Conservation (phyloP, 2,113 vertebrate species). For the Tyrannus savana region DNA sequence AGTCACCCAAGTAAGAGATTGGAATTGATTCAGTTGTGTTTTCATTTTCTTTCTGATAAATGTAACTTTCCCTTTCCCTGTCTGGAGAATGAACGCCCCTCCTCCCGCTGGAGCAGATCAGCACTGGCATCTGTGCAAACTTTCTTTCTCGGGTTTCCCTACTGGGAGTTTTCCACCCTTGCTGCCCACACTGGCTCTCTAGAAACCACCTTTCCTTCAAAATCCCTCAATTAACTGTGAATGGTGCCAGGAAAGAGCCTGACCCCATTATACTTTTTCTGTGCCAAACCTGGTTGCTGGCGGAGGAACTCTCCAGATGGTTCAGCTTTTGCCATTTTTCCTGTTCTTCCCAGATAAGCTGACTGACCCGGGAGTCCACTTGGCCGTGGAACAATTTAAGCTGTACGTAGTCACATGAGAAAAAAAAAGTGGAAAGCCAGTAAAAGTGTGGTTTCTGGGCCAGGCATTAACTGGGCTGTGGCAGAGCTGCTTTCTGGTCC, state of each 20-base stretch:
- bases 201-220: constrained; percentile 17
- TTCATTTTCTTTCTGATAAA: background rate
- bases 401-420: background rate
- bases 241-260: background rate
- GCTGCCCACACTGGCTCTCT: background rate
- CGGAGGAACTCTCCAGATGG: background rate
- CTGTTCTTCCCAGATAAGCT: background rate
- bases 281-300: background rate
- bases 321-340: background rate
- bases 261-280: background rate
- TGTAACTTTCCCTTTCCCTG: background rate
- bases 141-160: background rate
- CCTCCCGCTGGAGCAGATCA: background rate
- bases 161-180: background rate
- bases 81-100: background rate
- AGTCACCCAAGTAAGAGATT: background rate
- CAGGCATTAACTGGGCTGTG: background rate
- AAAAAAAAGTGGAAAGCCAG: background rate
- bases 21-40: background rate
- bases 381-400: background rate
- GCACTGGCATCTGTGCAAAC: background rate
- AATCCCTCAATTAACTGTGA: background rate
- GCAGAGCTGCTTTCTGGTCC: background rate
- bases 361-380: background rate
- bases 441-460: background rate